phyloP scores from a whole-genome alignment of 2,888 invertebrate genomes.

The Nipponacmea schrenckii region DNA sequence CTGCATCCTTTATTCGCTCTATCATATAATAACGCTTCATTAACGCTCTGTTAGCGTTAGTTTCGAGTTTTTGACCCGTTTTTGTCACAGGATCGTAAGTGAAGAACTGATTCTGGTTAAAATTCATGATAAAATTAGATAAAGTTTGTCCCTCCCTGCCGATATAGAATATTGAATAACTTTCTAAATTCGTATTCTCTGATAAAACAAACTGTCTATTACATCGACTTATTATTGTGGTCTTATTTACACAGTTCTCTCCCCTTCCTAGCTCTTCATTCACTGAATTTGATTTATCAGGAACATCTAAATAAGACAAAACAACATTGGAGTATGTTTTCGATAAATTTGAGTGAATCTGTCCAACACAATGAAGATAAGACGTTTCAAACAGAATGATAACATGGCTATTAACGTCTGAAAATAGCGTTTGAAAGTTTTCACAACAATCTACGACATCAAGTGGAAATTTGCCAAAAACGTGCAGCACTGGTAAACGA shows the following conservation, averaged over 20 bases:
- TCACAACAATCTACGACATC: slow-evolving; percentile 68
- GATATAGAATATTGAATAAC: slow-evolving; percentile 76
- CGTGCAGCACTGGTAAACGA: slow-evolving; percentile 76
- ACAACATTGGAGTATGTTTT: neutral
- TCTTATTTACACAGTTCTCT: too few species aligned
- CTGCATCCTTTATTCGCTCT: slow-evolving; percentile 91
- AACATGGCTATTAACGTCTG: slow-evolving; percentile 45
- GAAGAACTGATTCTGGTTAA: slow-evolving; percentile 63
- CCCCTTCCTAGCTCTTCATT: too few species aligned
- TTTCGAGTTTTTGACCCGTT: slow-evolving; percentile 38
- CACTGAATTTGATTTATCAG: neutral
- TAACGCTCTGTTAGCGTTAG: slow-evolving; percentile 74
- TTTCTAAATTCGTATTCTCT: slow-evolving; percentile 60
- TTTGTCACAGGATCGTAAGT: slow-evolving; percentile 64
- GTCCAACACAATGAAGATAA: slow-evolving; percentile 62
- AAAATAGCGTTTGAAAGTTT: slow-evolving; percentile 45
- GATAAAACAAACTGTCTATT: slow-evolving; percentile 46
- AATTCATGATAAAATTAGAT: slow-evolving; percentile 72
- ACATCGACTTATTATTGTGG: slow-evolving; percentile 11
- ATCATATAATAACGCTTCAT: slow-evolving; percentile 84
- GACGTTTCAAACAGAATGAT: slow-evolving; percentile 68
- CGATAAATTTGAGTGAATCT: slow-evolving; percentile 15
- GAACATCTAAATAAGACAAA: neutral
- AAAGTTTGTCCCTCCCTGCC: slow-evolving; percentile 76
- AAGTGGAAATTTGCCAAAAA: slow-evolving; percentile 71